Base-by-base conservation (phyloP, 2,888 invertebrate genomes). In the Epirrhoe alternata region DNA sequence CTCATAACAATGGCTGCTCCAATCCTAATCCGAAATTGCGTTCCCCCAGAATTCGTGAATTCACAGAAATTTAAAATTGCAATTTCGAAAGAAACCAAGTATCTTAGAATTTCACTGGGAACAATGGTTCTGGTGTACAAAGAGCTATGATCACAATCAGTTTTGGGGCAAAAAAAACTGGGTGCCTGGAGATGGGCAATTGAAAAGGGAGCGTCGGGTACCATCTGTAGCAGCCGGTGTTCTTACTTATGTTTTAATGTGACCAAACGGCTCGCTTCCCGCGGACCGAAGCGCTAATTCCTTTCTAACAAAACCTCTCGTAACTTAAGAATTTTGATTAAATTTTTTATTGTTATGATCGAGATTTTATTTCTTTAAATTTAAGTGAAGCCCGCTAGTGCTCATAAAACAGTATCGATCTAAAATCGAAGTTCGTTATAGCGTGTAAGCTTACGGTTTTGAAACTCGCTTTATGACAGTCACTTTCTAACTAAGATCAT, bases 211-310 rank as follows among this genome's bases (percentile, higher is more conserved):
- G 80, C 83, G 80, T 77, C 83, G 82, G 72, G 63, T 73, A 71
- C 80, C 90, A 90, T 90, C 91, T 91, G 92, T 81, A 85, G 82
- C 90, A 89, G 80, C 86, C 89, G 89, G 86, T 85, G 81, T 70
- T 72, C 74, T 72, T 74, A 71, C 75, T 74, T 68, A 66, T 72
- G 74, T 64, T 67, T 71, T 73, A 70, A 72, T 82, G 86, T 77
- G 80, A 83, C 86, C 86, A 87, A 80, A 81, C 80, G 79, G 74
- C 69, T 16, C 38, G 47, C 50, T 51, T 59, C 12, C 24, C 58
- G 52, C 45, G 67, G 63, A 65, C 69, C 57, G 57, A 52, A 53
- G 60, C 61, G 70, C 72, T 71, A 70, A 74, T 70, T 30, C 50
- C 17, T 6, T 49, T 70, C 61, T 61, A 52, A 63, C 51, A 56